Evolutionary conservation across 2,888 invertebrate species (phyloP).

Genomic region (Tenthredo notha): DNA sequence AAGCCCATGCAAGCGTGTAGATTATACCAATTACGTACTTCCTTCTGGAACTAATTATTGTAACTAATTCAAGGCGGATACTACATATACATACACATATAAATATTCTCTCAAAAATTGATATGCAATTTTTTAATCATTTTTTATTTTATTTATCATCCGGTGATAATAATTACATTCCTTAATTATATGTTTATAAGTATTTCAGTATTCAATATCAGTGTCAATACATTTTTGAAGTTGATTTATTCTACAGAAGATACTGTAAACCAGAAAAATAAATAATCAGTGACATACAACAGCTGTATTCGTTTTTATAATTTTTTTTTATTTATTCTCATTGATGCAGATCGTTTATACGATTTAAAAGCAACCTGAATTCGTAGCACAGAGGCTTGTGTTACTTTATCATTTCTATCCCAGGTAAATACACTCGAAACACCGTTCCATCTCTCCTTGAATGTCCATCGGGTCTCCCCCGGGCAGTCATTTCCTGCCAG

Average conservation of each 20-base stretch:
- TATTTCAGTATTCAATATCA: neutral
- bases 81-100: neutral
- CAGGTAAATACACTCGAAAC: conserved; percentile 37
- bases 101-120: neutral
- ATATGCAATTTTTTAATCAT: neutral
- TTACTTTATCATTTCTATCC: neutral
- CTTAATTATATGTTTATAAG: neutral
- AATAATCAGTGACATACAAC: neutral
- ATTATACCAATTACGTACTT: conserved; percentile 14
- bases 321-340: neutral
- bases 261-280: neutral
- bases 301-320: neutral
- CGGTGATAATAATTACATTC: neutral
- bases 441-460: conserved; percentile 48
- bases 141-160: neutral
- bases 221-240: neutral
- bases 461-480: conserved; percentile 46
- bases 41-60: conserved; percentile 9
- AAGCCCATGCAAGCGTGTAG: neutral
- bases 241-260: neutral
- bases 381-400: neutral
- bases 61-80: neutral
- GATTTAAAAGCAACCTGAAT: neutral
- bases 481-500: conserved; percentile 47
- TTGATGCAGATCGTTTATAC: neutral